A percentile compares a stretch with the other conserved stretches of the same genome.
These are phyloP conservation scores for Globicephala melas DNA, from an alignment of 2,113 vertebrate species.

Conservation along the genomic window DNA sequence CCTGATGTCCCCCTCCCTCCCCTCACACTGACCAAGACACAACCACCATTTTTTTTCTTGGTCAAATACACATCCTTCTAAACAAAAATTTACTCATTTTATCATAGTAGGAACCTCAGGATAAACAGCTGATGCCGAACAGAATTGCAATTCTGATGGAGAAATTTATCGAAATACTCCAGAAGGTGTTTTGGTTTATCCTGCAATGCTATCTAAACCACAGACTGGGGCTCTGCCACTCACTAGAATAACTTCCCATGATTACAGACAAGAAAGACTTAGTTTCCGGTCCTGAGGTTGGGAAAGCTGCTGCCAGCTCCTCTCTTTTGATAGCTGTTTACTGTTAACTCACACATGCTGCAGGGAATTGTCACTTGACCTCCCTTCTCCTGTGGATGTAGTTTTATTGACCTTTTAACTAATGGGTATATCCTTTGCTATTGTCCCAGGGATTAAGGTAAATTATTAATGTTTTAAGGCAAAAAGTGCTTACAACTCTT, in stretches of 20 bases:
- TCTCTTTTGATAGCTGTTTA: background rate
- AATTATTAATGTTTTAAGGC: constrained; percentile 69
- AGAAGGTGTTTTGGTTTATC: constrained; percentile 23
- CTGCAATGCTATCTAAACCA: background rate
- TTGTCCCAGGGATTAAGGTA: background rate
- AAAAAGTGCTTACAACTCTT: constrained; percentile 23
- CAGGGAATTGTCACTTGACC: constrained; percentile 48
- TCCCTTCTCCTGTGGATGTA: background rate
- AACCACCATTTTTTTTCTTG: constrained; percentile 14
- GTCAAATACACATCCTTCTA: background rate
- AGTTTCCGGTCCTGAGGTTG: constrained; percentile 29
- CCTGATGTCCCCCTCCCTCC: rapidly evolving
- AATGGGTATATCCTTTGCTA: constrained; percentile 18
- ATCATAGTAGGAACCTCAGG: constrained; percentile 4
- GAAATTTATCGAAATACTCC: background rate
- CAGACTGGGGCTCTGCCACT: background rate
- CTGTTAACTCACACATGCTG: background rate
- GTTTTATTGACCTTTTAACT: constrained; percentile 49
- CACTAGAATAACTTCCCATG: background rate
- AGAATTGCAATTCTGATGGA: background rate
- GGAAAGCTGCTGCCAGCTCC: background rate
- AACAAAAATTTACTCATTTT: constrained; percentile 46
- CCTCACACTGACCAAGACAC: background rate
- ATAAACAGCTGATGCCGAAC: constrained; percentile 27
- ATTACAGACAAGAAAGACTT: background rate